A percentile compares a stretch with the other conserved stretches of the same genome.
Conservation (phyloP, 2,888 invertebrate genomes). For the Magallana nippona region DNA sequence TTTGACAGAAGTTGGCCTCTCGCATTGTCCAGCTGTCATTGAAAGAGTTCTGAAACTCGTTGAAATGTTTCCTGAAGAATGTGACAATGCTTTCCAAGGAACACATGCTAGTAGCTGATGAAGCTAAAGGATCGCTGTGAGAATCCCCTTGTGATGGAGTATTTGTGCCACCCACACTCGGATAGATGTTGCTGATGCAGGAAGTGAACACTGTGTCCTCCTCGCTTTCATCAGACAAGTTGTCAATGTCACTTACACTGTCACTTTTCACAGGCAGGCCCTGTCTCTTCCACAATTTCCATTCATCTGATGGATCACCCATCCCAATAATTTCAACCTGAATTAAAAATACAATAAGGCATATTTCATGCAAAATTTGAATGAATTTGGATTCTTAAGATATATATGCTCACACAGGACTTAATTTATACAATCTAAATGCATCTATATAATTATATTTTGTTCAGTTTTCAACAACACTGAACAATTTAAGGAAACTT, state of each 20-base stretch:
- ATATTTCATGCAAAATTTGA: no score
- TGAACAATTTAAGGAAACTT: no score
- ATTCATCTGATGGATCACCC: background rate
- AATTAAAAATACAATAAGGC: no score
- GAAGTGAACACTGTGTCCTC: background rate
- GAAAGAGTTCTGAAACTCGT: background rate
- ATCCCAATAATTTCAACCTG: no score
- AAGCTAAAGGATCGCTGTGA: no score
- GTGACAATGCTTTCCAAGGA: background rate
- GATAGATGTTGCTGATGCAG: background rate
- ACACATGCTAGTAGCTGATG: background rate
- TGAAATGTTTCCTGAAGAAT: background rate
- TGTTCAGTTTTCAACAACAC: no score
- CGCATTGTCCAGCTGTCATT: constrained; percentile 23
- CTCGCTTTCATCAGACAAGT: background rate
- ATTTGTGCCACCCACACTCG: no score
- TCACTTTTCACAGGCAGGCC: background rate
- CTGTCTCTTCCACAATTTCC: background rate
- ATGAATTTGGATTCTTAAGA: no score
- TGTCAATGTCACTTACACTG: background rate
- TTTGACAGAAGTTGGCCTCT: constrained; percentile 1
- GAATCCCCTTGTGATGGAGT: no score
- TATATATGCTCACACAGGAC: no score
- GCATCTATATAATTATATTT: no score
- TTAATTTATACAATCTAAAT: no score